These are phyloP conservation scores for Conops quadrifasciatus DNA, from an alignment of 2,888 invertebrate species.

Conservation along the genomic window DNA sequence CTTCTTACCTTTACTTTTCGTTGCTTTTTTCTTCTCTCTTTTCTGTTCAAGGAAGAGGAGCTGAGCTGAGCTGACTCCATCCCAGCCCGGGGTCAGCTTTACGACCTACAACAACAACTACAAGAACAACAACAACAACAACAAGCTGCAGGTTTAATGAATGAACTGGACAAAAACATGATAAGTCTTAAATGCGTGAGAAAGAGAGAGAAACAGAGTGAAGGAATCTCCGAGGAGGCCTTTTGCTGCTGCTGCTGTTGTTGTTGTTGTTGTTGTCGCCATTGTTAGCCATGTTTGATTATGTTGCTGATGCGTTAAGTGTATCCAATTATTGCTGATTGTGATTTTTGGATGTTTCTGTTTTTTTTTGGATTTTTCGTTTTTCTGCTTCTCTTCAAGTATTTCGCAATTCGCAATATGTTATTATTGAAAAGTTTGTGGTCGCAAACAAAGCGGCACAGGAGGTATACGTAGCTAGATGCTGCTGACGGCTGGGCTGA, in stretches of 20 bases:
- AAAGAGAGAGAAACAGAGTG: neutral
- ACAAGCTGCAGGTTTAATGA: slow-evolving; percentile 39
- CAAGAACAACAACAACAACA: slow-evolving; percentile 27
- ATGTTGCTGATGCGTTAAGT: slow-evolving; percentile 33
- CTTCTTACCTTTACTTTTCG: too few species aligned
- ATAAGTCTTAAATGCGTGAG: slow-evolving; percentile 18
- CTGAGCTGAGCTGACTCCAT: too few species aligned
- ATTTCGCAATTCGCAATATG: slow-evolving; percentile 6
- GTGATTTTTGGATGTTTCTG: neutral
- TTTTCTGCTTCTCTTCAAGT: neutral
- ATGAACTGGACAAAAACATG: slow-evolving; percentile 37
- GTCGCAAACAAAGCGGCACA: neutral
- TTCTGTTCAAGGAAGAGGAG: neutral
- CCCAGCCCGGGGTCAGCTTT: neutral
- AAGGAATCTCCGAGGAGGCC: slow-evolving; percentile 1
- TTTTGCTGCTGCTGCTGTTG: neutral
- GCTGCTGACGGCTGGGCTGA: too few species aligned
- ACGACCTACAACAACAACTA: slow-evolving; percentile 2
- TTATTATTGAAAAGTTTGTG: slow-evolving; percentile 19
- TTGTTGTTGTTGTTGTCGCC: slow-evolving; percentile 6
- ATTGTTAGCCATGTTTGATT: slow-evolving; percentile 20
- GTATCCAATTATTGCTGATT: slow-evolving; percentile 33
- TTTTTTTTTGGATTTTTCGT: slow-evolving; percentile 11
- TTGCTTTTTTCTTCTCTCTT: neutral
- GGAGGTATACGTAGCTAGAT: too few species aligned